Evolutionary conservation across 2,113 vertebrate genomes (phyloP).

Genomic region (Cariama cristata): DNA sequence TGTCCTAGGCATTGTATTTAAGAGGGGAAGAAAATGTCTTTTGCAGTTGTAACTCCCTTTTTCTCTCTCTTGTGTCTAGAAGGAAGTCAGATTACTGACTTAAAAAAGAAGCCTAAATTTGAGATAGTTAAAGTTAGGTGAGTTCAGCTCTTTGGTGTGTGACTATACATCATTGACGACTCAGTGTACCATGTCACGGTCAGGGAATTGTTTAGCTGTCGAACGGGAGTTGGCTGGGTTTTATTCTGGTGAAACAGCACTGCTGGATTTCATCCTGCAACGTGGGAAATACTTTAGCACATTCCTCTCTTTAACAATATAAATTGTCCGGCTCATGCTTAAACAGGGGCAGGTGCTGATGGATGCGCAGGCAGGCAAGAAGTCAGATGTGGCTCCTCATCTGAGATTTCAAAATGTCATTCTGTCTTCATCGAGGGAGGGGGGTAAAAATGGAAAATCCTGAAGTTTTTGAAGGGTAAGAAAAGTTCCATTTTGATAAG

Average conservation of each 20-base stretch:
- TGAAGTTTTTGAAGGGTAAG: not conserved
- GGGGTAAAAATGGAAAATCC: not conserved
- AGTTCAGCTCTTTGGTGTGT: not conserved
- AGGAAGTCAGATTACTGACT: not conserved
- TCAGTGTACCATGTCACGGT: not conserved
- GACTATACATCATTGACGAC: not conserved
- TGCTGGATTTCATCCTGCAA: slow-evolving; percentile 19
- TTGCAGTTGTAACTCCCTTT: not conserved
- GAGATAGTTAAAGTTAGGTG: not conserved
- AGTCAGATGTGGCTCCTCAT: not conserved
- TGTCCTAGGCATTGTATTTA: not conserved
- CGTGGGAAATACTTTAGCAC: not conserved
- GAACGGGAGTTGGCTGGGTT: not conserved
- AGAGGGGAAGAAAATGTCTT: not conserved
- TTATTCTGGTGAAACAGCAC: not conserved
- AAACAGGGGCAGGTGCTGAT: not conserved
- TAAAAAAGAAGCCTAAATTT: not conserved
- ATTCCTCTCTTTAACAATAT: not conserved
- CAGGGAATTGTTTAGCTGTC: not conserved
- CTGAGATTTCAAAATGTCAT: not conserved
- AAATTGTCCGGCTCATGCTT: not conserved
- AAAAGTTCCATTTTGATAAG: not conserved
- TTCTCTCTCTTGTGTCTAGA: not conserved
- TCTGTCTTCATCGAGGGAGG: not conserved
- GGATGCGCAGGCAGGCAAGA: not conserved